These are phyloP conservation scores for Lampris megalopsis DNA, from an alignment of 2,113 vertebrate species.

Conservation along the genomic window DNA sequence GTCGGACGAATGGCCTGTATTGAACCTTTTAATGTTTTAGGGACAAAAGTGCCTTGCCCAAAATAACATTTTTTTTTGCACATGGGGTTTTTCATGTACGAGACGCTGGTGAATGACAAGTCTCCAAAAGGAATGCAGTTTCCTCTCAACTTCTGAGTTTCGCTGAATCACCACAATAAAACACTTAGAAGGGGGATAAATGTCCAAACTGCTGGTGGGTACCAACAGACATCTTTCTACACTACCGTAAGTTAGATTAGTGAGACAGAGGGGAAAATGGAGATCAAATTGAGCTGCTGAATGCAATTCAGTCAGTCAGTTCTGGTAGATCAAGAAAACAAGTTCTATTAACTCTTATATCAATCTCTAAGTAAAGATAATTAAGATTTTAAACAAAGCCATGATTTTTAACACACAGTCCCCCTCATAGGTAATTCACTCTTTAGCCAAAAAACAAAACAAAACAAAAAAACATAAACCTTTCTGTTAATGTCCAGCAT, in stretches of 20 bases:
- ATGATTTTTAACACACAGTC: slow-evolving; percentile 54
- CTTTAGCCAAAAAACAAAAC: slow-evolving; percentile 30
- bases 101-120: neutral
- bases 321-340: slow-evolving; percentile 51
- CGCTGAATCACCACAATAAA: slow-evolving; percentile 47
- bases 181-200: slow-evolving; percentile 32
- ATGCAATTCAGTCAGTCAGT: slow-evolving; percentile 42
- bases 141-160: slow-evolving; percentile 27
- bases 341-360: slow-evolving; percentile 61
- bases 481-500: slow-evolving; percentile 59
- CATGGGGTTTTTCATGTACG: slow-evolving; percentile 11
- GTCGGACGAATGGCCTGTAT: neutral
- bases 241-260: slow-evolving; percentile 14
- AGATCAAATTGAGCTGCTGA: slow-evolving; percentile 39
- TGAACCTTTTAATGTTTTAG: slow-evolving; percentile 20
- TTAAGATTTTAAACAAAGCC: neutral
- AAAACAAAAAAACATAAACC: slow-evolving; percentile 11
- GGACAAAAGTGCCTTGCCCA: slow-evolving; percentile 21
- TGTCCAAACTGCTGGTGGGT: slow-evolving; percentile 28
- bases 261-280: slow-evolving; percentile 17
- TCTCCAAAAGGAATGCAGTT: neutral
- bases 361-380: slow-evolving; percentile 64
- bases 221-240: slow-evolving; percentile 32
- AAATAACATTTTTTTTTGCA: slow-evolving; percentile 13
- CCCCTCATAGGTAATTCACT: neutral